Percentiles rank a stretch among this genome's conserved stretches.
Conservation (phyloP, 2,888 invertebrate species). For the Lasioglossum calceatum region DNA sequence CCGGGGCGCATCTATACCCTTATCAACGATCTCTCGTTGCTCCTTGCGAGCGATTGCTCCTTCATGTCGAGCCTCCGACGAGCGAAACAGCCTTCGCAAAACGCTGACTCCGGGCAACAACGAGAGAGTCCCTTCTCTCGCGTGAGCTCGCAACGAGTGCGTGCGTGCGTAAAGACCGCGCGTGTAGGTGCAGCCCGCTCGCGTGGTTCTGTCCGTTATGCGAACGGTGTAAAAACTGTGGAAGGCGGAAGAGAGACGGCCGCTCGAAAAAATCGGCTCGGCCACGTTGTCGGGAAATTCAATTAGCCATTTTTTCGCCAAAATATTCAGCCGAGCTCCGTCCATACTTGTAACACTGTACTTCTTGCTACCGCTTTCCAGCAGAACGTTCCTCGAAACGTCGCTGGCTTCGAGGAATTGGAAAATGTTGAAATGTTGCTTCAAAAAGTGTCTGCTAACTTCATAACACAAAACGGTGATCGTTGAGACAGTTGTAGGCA, state of each 20-base stretch:
- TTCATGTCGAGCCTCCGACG: constrained; percentile 62
- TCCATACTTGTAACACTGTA: neutral
- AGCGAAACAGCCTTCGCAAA: constrained; percentile 44
- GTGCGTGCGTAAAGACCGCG: constrained; percentile 43
- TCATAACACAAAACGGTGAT: no score
- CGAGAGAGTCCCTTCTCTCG: constrained; percentile 26
- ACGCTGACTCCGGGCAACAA: constrained; percentile 39
- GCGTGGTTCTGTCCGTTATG: constrained; percentile 43
- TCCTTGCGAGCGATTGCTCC: constrained; percentile 69
- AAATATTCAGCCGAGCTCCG: neutral
- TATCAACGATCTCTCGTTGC: constrained; percentile 71
- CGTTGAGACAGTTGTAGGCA: no score
- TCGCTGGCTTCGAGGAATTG: neutral
- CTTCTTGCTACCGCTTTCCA: neutral
- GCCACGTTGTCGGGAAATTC: neutral
- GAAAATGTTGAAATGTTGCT: neutral
- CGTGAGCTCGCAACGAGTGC: constrained; percentile 19
- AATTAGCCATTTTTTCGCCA: neutral
- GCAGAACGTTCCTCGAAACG: neutral
- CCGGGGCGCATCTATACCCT: constrained; percentile 71
- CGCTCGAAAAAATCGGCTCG: constrained; percentile 24
- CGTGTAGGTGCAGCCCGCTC: constrained; percentile 25
- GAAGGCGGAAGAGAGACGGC: neutral
- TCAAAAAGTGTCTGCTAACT: no score
- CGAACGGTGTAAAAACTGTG: constrained; percentile 1